Percentiles rank a stretch among this genome's conserved stretches.
phyloP scores from a whole-genome alignment of 23 tunicate genomes.

The Styela plicata region DNA sequence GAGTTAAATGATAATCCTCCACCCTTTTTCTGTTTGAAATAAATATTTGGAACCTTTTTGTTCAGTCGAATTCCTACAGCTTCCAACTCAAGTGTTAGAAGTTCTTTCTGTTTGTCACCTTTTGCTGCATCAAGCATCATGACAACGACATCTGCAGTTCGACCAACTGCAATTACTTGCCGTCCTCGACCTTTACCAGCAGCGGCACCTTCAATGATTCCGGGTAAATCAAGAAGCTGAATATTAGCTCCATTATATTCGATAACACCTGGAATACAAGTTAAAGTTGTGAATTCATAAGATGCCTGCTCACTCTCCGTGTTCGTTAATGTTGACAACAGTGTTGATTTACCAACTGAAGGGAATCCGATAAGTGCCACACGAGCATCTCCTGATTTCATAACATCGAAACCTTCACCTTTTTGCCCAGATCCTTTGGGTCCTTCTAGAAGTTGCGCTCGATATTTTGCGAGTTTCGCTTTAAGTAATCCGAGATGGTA shows the following conservation, averaged over 20 bases:
- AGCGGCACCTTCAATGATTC: slow-evolving; percentile 99
- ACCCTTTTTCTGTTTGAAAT: slow-evolving; percentile 94
- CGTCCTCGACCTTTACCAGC: slow-evolving; percentile 96
- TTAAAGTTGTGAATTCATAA: slow-evolving; percentile 98
- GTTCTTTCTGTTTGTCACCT: slow-evolving; percentile 84
- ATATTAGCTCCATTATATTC: slow-evolving; percentile 97
- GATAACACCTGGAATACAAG: slow-evolving; percentile 98
- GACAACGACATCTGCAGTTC: slow-evolving; percentile 96
- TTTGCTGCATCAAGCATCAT: slow-evolving; percentile 97
- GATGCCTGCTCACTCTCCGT: slow-evolving; percentile 83
- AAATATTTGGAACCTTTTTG: slow-evolving; percentile 84
- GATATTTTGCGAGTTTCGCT: slow-evolving; percentile 93
- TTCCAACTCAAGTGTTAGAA: slow-evolving; percentile 85
- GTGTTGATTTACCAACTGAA: slow-evolving; percentile 95
- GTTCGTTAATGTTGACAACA: slow-evolving; percentile 79
- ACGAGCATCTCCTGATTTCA: slow-evolving; percentile 99
- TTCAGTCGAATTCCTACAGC: slow-evolving; percentile 97
- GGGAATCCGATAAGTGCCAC: slow-evolving; percentile 98
- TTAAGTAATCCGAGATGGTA: slow-evolving; percentile 94
- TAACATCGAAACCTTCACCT: slow-evolving; percentile 99
- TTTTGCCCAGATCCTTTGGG: slow-evolving; percentile 75
- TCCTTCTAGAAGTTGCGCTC: slow-evolving; percentile 92
- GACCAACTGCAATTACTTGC: slow-evolving; percentile 93
- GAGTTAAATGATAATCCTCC: slow-evolving; percentile 95
- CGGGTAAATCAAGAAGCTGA: slow-evolving; percentile 97